Evolutionary conservation across 2,797 vertebrate species (phyloP).

Genomic region (Cossypha dichroa): DNA sequence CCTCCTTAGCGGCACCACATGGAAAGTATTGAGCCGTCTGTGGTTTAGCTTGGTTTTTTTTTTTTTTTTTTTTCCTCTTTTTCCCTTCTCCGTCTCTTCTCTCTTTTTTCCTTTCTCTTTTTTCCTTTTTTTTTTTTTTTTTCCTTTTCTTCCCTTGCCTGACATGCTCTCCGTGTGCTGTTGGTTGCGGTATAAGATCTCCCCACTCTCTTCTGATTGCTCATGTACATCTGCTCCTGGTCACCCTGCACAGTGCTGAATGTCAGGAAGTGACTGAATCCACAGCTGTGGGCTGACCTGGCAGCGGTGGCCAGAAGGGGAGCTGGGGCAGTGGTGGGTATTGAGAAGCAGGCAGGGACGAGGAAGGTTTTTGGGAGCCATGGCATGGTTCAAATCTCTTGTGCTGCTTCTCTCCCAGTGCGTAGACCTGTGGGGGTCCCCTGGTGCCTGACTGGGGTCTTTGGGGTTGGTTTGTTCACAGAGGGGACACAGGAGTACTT

Average conservation of each 20-base stretch:
- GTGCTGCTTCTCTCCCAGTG: not conserved
- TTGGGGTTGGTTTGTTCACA: not conserved
- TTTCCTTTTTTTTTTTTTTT: too few relatives aligned
- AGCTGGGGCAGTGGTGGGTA: not conserved
- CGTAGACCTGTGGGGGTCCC: not conserved
- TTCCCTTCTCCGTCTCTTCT: too few relatives aligned
- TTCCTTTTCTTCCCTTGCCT: not conserved
- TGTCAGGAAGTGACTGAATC: constrained; percentile 2
- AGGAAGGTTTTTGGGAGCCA: not conserved
- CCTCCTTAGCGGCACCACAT: constrained; percentile 54
- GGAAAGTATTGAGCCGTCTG: constrained; percentile 51
- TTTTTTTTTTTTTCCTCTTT: too few relatives aligned
- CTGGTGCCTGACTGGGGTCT: not conserved
- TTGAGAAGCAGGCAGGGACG: not conserved
- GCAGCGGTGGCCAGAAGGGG: not conserved
- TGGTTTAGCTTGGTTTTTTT: not conserved
- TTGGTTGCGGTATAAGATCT: not conserved
- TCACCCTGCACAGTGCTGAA: not conserved
- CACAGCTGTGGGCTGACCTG: not conserved
- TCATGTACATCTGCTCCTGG: not conserved
- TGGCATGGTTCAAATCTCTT: not conserved
- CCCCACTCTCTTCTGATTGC: not conserved
- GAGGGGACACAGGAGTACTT: not conserved
- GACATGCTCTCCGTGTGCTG: not conserved
- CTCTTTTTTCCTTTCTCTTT: not conserved